Percentiles rank a stretch among this genome's conserved stretches.
phyloP scores from a whole-genome alignment of 2,113 vertebrate species.

The Nothoprocta perdicaria region DNA sequence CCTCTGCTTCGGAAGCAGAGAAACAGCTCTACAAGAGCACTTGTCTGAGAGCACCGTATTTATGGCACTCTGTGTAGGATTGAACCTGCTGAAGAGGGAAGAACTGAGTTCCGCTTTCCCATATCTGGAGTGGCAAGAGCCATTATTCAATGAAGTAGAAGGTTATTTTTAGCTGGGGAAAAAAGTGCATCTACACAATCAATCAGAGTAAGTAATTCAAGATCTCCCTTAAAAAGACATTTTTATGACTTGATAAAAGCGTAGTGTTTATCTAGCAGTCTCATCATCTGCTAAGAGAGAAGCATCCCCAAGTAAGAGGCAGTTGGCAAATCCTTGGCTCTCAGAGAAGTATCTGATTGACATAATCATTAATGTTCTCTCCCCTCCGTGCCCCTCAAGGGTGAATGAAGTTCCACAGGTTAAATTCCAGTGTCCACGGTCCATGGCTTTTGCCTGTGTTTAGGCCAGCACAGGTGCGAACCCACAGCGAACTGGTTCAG shows the following conservation, averaged over 20 bases:
- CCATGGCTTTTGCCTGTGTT: not conserved
- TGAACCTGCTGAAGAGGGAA: not conserved
- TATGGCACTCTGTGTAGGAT: not conserved
- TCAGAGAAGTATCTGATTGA: not conserved
- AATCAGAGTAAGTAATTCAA: not conserved
- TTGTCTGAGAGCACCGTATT: not conserved
- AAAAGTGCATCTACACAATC: not conserved
- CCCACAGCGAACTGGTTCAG: not conserved
- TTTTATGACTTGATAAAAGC: not conserved
- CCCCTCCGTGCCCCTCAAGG: not conserved
- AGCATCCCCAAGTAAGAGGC: not conserved
- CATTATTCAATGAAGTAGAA: not conserved
- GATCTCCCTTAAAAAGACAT: not conserved
- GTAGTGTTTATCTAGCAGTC: not conserved
- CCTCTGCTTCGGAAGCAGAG: not conserved
- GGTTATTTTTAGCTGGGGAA: not conserved
- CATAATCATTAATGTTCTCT: not conserved
- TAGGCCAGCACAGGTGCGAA: not conserved
- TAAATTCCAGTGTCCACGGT: not conserved
- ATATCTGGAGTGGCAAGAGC: not conserved
- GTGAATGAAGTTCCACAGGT: fast-evolving
- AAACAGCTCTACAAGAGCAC: not conserved
- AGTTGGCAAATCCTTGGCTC: not conserved
- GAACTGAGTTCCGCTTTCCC: not conserved
- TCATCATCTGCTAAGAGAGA: not conserved